phyloP scores from a whole-genome alignment of 2,797 vertebrate genomes.

The Peromyscus eremicus region DNA sequence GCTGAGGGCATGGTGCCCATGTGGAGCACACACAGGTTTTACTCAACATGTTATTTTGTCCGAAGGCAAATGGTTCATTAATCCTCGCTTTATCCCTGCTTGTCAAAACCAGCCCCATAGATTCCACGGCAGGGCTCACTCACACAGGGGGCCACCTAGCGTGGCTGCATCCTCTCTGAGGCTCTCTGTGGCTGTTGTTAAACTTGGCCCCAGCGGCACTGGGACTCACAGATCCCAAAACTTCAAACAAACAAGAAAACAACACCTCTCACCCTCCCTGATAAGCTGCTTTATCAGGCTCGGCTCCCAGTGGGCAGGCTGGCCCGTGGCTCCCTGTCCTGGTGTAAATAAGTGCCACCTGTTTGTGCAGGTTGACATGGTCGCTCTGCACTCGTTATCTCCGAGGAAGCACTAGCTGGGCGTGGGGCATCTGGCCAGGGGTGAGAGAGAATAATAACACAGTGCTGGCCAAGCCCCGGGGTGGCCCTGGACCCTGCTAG shows the following conservation, averaged over 20 bases:
- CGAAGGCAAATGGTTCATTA: constrained; percentile 74
- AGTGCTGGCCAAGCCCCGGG: constrained; percentile 64
- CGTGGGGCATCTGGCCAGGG: constrained; percentile 81
- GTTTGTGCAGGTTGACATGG: constrained; percentile 87
- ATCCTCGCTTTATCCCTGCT: constrained; percentile 56
- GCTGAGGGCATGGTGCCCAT: rapidly evolving
- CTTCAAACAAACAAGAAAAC: constrained; percentile 83
- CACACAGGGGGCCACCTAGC: no score
- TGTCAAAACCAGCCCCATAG: constrained; percentile 67
- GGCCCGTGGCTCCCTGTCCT: constrained; percentile 69
- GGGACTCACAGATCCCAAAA: constrained; percentile 22
- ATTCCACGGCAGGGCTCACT: neutral
- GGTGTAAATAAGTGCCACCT: constrained; percentile 84
- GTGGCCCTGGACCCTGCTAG: constrained; percentile 33
- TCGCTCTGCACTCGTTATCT: constrained; percentile 85
- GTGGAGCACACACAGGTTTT: rapidly evolving
- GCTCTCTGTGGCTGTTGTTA: constrained; percentile 59
- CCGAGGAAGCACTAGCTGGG: constrained; percentile 89
- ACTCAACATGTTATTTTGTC: constrained; percentile 26
- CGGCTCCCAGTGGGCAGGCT: constrained; percentile 75
- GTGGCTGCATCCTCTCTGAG: neutral
- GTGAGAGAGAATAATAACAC: constrained; percentile 83
- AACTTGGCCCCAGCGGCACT: constrained; percentile 42
- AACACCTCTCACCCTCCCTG: constrained; percentile 76
- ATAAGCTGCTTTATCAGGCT: constrained; percentile 85